Conservation (phyloP, 2,797 vertebrate genomes). For the Glossophaga mutica region DNA sequence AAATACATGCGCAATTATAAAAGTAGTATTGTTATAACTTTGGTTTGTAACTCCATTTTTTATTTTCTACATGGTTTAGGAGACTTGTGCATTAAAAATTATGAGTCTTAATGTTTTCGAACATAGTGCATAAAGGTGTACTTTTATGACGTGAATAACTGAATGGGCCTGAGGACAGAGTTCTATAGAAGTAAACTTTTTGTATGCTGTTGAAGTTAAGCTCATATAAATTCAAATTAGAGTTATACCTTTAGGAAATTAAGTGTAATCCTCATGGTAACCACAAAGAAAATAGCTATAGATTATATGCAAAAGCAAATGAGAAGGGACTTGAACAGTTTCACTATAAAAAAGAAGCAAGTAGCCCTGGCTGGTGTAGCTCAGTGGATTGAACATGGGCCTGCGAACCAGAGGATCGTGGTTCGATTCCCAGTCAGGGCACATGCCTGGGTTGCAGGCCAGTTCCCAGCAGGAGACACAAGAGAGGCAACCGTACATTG, state of each 20-base stretch:
- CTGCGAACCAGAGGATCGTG: no score
- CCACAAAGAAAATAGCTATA: not conserved
- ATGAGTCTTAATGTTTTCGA: not conserved
- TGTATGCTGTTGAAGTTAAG: not conserved
- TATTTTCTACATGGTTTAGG: not conserved
- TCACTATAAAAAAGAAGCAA: not conserved
- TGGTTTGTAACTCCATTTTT: not conserved
- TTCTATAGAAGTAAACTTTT: not conserved
- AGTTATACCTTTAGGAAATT: not conserved
- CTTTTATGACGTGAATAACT: not conserved
- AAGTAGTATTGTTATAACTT: not conserved
- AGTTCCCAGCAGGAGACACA: no score
- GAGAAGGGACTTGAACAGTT: not conserved
- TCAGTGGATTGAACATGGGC: no score
- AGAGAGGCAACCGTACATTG: no score
- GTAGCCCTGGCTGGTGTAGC: no score
- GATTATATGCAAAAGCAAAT: not conserved
- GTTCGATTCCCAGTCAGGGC: no score
- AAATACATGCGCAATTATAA: not conserved
- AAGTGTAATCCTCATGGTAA: not conserved
- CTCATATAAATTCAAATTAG: not conserved
- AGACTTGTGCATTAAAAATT: not conserved
- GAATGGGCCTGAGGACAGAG: not conserved
- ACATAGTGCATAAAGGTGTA: not conserved
- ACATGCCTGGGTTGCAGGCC: no score